phyloP scores from a whole-genome alignment of 2,113 vertebrate genomes.

The Kobus ellipsiprymnus region DNA sequence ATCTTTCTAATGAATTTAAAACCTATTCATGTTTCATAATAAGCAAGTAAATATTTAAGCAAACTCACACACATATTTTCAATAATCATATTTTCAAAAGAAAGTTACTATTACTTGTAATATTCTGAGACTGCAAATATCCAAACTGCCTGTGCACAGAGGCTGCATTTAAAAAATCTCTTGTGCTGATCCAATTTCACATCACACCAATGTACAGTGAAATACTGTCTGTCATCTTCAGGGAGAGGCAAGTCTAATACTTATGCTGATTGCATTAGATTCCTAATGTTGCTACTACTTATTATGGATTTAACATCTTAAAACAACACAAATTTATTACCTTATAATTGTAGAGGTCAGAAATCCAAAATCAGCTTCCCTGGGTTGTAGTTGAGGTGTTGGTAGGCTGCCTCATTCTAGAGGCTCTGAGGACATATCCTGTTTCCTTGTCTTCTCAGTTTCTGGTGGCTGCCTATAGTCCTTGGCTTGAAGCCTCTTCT shows the following conservation, averaged over 20 bases:
- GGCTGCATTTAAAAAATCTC: background rate
- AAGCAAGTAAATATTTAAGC: background rate
- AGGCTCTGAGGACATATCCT: background rate
- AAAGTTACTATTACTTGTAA: background rate
- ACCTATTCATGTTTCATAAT: background rate
- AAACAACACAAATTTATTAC: background rate
- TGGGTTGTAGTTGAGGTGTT: background rate
- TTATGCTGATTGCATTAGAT: background rate
- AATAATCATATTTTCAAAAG: background rate
- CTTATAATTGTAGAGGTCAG: background rate
- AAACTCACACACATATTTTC: background rate
- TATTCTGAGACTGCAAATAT: background rate
- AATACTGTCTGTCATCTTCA: background rate
- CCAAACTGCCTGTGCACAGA: background rate
- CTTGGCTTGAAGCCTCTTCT: background rate
- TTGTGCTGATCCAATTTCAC: background rate
- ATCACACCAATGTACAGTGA: background rate
- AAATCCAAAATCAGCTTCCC: background rate
- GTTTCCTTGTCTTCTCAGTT: background rate
- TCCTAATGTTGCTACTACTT: background rate
- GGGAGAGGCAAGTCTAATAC: accelerated
- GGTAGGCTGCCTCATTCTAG: background rate
- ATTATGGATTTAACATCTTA: background rate
- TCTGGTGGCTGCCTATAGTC: background rate
- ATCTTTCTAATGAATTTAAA: background rate